These are phyloP conservation scores for Drosophila suzukii DNA, from an alignment of 1,140 invertebrate genomes.

Conservation along the genomic window DNA sequence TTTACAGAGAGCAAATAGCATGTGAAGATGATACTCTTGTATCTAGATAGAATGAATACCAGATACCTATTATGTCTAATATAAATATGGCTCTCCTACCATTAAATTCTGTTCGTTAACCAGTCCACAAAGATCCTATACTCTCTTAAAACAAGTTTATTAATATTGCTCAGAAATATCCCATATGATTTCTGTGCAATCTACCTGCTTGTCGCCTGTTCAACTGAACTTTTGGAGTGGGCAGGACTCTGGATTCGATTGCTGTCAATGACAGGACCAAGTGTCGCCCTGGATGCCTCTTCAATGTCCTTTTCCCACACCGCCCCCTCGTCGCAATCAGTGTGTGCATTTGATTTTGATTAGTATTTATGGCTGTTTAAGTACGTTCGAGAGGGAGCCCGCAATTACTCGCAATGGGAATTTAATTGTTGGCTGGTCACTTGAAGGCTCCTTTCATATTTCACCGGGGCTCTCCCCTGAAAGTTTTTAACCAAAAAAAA, in stretches of 20 bases:
- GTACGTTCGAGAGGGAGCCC: constrained; percentile 44
- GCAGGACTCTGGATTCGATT: constrained; percentile 20
- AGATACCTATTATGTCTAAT: too few species aligned
- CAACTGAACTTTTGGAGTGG: neutral
- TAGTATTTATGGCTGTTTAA: constrained; percentile 84
- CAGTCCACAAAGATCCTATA: too few species aligned
- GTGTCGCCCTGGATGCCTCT: constrained; percentile 30
- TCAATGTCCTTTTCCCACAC: constrained; percentile 3
- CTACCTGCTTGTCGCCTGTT: neutral
- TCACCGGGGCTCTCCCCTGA: neutral
- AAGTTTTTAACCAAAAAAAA: constrained; percentile 27
- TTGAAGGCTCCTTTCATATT: constrained; percentile 6
- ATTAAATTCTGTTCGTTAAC: too few species aligned
- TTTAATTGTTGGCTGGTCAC: constrained; percentile 46
- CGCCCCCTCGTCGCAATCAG: constrained; percentile 2
- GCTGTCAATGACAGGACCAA: constrained; percentile 43
- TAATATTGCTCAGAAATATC: too few species aligned
- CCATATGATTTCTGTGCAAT: neutral
- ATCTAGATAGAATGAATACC: too few species aligned
- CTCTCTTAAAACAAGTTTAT: too few species aligned
- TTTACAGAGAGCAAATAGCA: too few species aligned
- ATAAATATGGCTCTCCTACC: too few species aligned
- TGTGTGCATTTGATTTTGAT: constrained; percentile 80
- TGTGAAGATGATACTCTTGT: too few species aligned
- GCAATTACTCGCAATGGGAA: constrained; percentile 51